These are phyloP conservation scores for Pontoporia blainvillei DNA, from an alignment of 2,113 vertebrate genomes.

Conservation along the genomic window DNA sequence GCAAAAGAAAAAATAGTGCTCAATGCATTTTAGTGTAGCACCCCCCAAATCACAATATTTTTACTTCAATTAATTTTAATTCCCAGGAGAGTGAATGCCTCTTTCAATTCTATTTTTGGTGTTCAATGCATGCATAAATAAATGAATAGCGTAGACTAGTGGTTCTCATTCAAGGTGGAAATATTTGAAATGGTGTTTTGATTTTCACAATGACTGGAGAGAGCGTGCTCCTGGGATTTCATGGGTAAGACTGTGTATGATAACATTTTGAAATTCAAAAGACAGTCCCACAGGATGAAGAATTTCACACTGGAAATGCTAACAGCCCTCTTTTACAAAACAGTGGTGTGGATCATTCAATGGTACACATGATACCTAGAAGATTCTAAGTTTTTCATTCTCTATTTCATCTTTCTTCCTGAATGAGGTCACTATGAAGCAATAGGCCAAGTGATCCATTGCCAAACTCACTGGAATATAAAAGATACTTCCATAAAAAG, in stretches of 20 bases:
- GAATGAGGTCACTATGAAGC: neutral
- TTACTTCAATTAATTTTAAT: constrained; percentile 29
- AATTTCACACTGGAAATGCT: neutral
- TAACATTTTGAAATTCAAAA: constrained; percentile 39
- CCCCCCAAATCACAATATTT: neutral
- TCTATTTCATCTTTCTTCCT: neutral
- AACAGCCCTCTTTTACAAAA: neutral
- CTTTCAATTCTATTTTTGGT: constrained; percentile 4
- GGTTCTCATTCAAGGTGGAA: neutral
- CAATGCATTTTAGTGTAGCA: neutral
- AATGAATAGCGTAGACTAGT: neutral
- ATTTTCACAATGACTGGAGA: neutral
- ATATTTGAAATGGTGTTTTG: neutral
- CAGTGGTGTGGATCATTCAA: neutral
- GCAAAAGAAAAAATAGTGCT: constrained; percentile 17
- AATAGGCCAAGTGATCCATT: neutral
- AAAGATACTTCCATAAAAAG: neutral
- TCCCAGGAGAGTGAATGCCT: neutral
- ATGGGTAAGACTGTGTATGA: neutral
- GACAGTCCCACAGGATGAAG: neutral
- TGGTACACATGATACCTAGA: neutral
- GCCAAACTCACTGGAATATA: neutral
- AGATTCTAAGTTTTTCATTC: neutral
- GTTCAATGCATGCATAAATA: neutral
- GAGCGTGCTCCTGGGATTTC: neutral